Evolutionary conservation across 2,113 vertebrate species (phyloP), one percentile per base, ranked within the genome.

Genomic region (Agelaius tricolor): DNA sequence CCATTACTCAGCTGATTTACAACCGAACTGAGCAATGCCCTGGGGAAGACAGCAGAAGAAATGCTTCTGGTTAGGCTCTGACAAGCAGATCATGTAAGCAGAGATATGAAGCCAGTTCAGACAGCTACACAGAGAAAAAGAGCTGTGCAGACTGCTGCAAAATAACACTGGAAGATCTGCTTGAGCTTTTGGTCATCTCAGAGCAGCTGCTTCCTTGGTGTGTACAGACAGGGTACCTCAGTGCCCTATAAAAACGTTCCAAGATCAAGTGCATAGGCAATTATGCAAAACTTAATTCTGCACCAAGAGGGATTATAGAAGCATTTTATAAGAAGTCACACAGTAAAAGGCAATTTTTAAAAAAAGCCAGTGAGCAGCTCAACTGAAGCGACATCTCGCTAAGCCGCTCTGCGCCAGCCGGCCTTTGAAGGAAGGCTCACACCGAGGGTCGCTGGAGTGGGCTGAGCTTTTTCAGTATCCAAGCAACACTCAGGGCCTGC

Each of bases 401-500:
- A 94, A 97, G 96, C 95, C 4, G 47, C 86, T 91, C 79, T 27
- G 80, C 1, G 0, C 16, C 3, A 81, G 85, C 17, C 6, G 0
- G 59, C 63, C 78, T 84, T 63, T 74, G 46, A 84, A 86, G 44
- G 71, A 84, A 62, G 57, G 78, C 81, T 91, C 74, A 21, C 2
- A 2, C 57, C 9, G 0, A 91, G 73, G 71, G 26, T 73, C 0
- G 1, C 78, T 24, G 49, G 9, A 57, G 68, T 2, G 12, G 68
- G 69, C 52, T 65, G 24, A 19, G 68, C 74, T 81, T 65, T 69
- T 39, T 15, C 28, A 16, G 96, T 96, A 94, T 92, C 96, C 97
- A 96, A 92, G 97, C 97, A 98, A 97, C 97, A 30, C 1, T 43
- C 89, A 81, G 55, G 85, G 87, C 65, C 83, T 79, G 49, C 75